Base-by-base conservation (phyloP, 2,797 vertebrate species). In the Eurystomus glaucurus region DNA sequence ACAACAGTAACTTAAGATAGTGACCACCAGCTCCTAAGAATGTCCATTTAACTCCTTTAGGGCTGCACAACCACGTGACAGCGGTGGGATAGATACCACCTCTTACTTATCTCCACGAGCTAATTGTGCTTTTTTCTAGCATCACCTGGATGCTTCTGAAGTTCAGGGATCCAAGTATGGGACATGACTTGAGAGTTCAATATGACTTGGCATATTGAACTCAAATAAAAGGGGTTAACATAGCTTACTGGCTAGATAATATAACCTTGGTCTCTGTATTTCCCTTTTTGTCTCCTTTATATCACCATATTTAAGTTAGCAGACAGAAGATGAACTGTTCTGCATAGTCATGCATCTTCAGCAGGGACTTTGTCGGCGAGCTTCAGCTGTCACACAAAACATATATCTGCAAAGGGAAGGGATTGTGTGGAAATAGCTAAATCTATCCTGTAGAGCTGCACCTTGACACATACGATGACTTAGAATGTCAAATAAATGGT, bases 361-460 rank as follows among this genome's bases (percentile, higher is more conserved):
- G 28, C 35, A 68, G 52, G 41, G 12, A 31, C 50, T 93, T 54
- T 46, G 9, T 33, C 60, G 91, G 75, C 64, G 58, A 84, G 62
- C 21, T 93, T 37, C 64, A 89, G 50, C 54, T 97, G 51, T 66
- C 75, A 92, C 79, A 62, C 13, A 89, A 95, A 96, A 83, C 46
- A 58, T 93, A 86, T 88, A 94, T 95, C 81, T 91, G 94, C 43
- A 66, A 79, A 95, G 28, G 37, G 35, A 97, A 90, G 58, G 60
- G 43, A 84, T 95, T 93, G 86, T 78, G n/a, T 57, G 43, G 55
- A 61, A 57, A 62, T 9, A 88, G 75, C 14, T 91, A 69, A 94
- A 96, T 93, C 43, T 82, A 28, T 91, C 91, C 88, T 80, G 51
- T 84, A 62, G 50, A 92, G 72, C 43, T 91, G 37, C 65, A 87